These are phyloP conservation scores for Gephyroberyx darwinii DNA, from an alignment of 2,797 vertebrate genomes.

Conservation along the genomic window DNA sequence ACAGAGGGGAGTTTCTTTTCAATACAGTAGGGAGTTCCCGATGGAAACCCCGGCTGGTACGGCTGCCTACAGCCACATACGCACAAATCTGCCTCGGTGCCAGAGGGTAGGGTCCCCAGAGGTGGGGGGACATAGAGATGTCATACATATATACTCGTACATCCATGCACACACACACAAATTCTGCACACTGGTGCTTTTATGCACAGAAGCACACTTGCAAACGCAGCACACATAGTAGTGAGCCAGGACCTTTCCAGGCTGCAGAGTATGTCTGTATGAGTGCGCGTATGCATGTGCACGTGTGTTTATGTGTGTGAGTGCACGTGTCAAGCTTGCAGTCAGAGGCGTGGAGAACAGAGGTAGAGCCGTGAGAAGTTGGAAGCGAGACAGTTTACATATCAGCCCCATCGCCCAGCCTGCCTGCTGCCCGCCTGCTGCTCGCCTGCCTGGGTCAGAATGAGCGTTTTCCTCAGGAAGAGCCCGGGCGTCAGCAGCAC, in stretches of 20 bases:
- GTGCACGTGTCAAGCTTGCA: slow-evolving; percentile 30
- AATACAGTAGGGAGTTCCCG: slow-evolving; percentile 15
- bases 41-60: slow-evolving; percentile 47
- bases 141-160: slow-evolving; percentile 32
- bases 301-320: not conserved
- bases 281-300: not conserved
- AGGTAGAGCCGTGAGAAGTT: slow-evolving; percentile 28
- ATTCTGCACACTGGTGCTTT: not conserved
- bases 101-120: slow-evolving; percentile 19
- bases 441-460: slow-evolving; percentile 34
- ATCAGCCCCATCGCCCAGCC: slow-evolving; percentile 20
- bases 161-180: not conserved
- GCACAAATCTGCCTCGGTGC: slow-evolving; percentile 54
- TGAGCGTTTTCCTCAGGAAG: slow-evolving; percentile 55
- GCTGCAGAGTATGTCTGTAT: slow-evolving; percentile 17
- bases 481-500: slow-evolving; percentile 38
- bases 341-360: slow-evolving; percentile 14
- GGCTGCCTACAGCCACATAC: slow-evolving; percentile 50
- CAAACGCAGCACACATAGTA: slow-evolving; percentile 8
- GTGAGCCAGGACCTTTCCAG: slow-evolving; percentile 7
- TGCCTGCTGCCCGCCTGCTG: not conserved
- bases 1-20: slow-evolving; percentile 36
- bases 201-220: not conserved
- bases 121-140: slow-evolving; percentile 36
- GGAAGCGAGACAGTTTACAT: slow-evolving; percentile 32